phyloP scores from a whole-genome alignment of 2,888 invertebrate genomes.

The Stenolophus ochropezus region DNA sequence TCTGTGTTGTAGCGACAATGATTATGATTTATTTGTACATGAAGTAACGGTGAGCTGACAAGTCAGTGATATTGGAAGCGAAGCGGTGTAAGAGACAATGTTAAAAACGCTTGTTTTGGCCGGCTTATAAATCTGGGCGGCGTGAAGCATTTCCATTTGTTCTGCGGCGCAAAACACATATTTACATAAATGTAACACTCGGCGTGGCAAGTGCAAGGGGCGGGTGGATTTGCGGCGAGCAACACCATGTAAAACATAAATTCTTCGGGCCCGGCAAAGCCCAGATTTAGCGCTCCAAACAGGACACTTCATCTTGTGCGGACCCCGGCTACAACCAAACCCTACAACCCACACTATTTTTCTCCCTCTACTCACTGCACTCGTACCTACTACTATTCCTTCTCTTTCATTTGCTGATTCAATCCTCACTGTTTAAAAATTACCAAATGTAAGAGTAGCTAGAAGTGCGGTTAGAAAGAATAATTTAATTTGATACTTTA shows the following conservation, averaged over 20 bases:
- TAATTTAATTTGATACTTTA: too few species aligned
- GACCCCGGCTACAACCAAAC: background rate
- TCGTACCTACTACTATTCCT: too few species aligned
- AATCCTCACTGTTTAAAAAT: too few species aligned
- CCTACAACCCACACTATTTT: too few species aligned
- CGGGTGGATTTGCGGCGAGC: conserved; percentile 7
- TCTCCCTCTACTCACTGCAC: too few species aligned
- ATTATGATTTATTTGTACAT: too few species aligned
- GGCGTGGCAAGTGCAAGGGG: background rate
- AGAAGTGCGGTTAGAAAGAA: too few species aligned
- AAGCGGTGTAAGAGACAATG: conserved; percentile 1
- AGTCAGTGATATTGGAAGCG: too few species aligned
- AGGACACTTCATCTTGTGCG: background rate
- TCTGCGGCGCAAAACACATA: conserved; percentile 36
- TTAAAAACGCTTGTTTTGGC: background rate
- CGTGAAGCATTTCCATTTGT: conserved; percentile 36
- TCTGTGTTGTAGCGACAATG: too few species aligned
- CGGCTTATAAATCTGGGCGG: conserved; percentile 2
- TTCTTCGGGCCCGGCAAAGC: conserved; percentile 22
- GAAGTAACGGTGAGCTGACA: too few species aligned
- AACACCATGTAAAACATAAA: conserved; percentile 28
- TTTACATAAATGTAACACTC: conserved; percentile 44
- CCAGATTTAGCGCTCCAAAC: conserved; percentile 18
- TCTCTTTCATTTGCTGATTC: too few species aligned
- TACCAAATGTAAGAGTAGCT: too few species aligned